phyloP scores from a whole-genome alignment of 2,888 invertebrate genomes.

The Limnephilus marmoratus region DNA sequence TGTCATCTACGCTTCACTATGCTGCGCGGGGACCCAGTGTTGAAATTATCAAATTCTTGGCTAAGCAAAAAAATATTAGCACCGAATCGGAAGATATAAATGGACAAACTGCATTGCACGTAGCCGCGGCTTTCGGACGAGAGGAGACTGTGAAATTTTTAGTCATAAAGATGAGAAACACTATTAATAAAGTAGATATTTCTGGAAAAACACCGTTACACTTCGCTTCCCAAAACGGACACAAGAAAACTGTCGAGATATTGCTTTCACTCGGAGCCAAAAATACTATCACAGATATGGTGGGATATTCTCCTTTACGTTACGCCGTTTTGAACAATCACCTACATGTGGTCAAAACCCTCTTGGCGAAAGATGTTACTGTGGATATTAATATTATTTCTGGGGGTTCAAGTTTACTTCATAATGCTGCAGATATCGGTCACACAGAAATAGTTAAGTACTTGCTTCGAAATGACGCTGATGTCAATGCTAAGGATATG shows the following conservation, averaged over 20 bases:
- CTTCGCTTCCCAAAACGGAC: neutral
- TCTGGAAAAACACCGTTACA: constrained; percentile 12
- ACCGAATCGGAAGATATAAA: neutral
- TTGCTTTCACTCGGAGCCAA: constrained; percentile 17
- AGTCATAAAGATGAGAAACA: neutral
- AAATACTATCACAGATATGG: neutral
- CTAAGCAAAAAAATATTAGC: neutral
- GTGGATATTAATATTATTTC: neutral
- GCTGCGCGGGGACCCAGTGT: neutral
- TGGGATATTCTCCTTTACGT: neutral
- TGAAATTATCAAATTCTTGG: neutral
- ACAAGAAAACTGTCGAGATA: constrained; percentile 16
- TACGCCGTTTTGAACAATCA: neutral
- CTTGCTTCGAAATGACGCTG: neutral
- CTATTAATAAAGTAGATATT: no score
- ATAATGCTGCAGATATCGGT: neutral
- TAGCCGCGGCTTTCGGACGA: neutral
- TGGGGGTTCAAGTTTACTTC: neutral
- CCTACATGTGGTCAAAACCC: neutral
- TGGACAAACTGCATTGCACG: no score
- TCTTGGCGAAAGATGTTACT: neutral
- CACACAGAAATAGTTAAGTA: constrained; percentile 1
- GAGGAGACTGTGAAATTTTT: constrained; percentile 18
- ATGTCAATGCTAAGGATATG: neutral
- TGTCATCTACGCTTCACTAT: neutral